These are phyloP conservation scores for Artemia sp. DNA, from an alignment of 2,888 invertebrate genomes.

Conservation along the genomic window DNA sequence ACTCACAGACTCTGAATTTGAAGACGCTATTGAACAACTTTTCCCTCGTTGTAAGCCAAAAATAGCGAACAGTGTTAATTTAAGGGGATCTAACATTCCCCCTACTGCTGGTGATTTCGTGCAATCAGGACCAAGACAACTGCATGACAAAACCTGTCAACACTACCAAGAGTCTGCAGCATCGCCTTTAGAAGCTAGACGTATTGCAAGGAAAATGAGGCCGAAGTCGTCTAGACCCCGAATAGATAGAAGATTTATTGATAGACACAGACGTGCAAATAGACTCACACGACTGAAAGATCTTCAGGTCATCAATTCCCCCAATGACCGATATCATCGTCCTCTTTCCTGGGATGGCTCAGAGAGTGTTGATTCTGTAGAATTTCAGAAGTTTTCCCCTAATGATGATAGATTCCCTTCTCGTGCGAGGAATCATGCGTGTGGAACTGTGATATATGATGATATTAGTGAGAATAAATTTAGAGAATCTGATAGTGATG, in stretches of 20 bases:
- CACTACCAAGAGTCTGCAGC: background rate
- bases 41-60: background rate
- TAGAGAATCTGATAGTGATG: constrained; percentile 11
- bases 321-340: background rate
- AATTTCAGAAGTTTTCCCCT: constrained; percentile 9
- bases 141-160: background rate
- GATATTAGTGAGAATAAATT: constrained; percentile 14
- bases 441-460: constrained; percentile 13
- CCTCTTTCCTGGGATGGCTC: constrained; percentile 8
- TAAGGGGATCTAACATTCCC: background rate
- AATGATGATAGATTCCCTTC: background rate
- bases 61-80: background rate
- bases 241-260: background rate
- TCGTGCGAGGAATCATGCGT: constrained; percentile 7
- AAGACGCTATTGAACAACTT: constrained; percentile 10
- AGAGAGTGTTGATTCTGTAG: constrained; percentile 12
- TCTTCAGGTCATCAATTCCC: background rate
- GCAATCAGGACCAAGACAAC: background rate
- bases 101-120: background rate
- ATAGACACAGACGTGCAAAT: constrained; percentile 3
- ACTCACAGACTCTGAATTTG: background rate
- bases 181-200: background rate
- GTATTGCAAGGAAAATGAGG: constrained; percentile 2
- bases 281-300: constrained; percentile 10
- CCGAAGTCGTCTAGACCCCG: constrained; percentile 1